Base-by-base conservation (phyloP, 1,140 invertebrate species). In the Drosophila rhopaloa region DNA sequence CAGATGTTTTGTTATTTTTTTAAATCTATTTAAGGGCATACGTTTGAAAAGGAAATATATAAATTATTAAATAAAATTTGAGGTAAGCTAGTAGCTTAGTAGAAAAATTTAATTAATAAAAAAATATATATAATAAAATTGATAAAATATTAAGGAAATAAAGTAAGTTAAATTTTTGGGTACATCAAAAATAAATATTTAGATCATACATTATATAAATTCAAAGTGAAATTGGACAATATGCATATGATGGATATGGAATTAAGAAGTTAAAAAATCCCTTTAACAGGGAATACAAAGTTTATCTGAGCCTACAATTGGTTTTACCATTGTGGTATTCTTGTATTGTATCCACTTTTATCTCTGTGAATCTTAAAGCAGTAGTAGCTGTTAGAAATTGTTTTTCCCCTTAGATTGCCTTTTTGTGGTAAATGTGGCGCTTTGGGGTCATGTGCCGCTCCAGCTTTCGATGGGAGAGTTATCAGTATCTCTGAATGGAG, bases 391-490 rank as follows among this genome's bases (percentile, higher is more conserved):
- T 43, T 4, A 35, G 27, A 48, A 29, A 41, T 50, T 35, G 27
- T 29, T 57, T 57, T 32, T 4, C 50, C 13, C 13, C 13, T 6
- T 6, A 27, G 8, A 41, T 43, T 13, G 13, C 35, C 10, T 35
- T 24, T 19, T 67, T 70, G 19, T 57, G n/a, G 9, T 16, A 56
- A 57, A 27, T 9, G 35, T 38, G 53, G 65, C 68, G 65, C 67
- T 71, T 71, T 71, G 46, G 46, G 65, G 65, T 68, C 46, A 68
- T 37, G 50, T 57, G 50, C 35, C 32, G 67, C 16, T 46, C 14
- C 11, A 24, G 44, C 24, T 70, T 38, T 40, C 24, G 11, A 11
- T 9, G 5, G 14, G 8, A 19, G 4, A 62, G 16, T 10, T 24
- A 7, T 32, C 14, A 53, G 35, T 56, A 29, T 44, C 19, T 40